Conservation (phyloP, 53 echinoderm and acorn worm species). For the Hippasteria phrygiana region DNA sequence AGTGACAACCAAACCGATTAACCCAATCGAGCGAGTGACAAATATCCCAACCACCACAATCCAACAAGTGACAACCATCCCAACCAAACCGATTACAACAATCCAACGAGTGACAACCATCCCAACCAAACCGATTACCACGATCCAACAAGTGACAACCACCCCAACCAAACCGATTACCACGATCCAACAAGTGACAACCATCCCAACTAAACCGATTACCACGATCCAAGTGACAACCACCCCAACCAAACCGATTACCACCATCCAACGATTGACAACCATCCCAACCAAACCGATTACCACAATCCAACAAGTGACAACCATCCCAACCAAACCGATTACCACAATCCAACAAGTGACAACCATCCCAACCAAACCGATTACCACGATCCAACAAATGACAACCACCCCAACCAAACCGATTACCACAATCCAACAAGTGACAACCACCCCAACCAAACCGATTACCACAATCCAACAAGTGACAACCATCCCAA, state of each 20-base stretch:
- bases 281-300: not conserved
- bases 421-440: not conserved
- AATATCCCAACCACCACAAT: constrained; percentile 3
- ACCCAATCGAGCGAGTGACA: constrained; percentile 11
- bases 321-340: not conserved
- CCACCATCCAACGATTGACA: constrained; percentile 18
- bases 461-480: not conserved
- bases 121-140: too few relatives aligned
- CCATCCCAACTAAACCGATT: not conserved
- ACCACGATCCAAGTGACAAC: constrained; percentile 17
- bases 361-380: not conserved
- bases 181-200: not conserved
- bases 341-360: constrained; percentile 32
- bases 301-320: not conserved
- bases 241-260: constrained; percentile 23
- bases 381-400: not conserved
- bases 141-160: constrained; percentile 13
- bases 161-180: constrained; percentile 19
- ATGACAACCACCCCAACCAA: constrained; percentile 2
- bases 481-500: too few relatives aligned
- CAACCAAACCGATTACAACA: not conserved
- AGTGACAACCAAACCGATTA: not conserved
- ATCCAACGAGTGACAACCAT: not conserved
- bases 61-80: not conserved
- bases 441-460: constrained; percentile 21